Conservation (phyloP, 2,113 vertebrate species). For the Megaceryle maxima region DNA sequence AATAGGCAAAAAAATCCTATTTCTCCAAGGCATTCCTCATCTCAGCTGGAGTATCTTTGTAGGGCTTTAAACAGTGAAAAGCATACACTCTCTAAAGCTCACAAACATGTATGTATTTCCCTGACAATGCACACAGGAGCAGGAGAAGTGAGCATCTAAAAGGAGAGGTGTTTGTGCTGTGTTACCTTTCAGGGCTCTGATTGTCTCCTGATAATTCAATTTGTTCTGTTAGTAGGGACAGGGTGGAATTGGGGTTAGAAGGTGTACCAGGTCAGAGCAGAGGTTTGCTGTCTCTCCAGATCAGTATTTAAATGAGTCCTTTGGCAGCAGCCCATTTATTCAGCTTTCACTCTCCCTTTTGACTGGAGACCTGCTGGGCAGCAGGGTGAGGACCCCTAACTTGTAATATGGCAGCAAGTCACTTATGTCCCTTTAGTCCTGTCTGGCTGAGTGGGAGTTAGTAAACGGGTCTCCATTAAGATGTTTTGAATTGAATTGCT, state of each 20-base stretch:
- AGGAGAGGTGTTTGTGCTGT: not conserved
- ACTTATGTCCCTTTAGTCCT: not conserved
- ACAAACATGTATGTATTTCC: not conserved
- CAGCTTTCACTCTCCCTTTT: not conserved
- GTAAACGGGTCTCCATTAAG: not conserved
- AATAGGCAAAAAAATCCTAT: not conserved
- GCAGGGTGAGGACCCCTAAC: not conserved
- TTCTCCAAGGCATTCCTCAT: not conserved
- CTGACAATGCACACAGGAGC: not conserved
- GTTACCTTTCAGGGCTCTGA: not conserved
- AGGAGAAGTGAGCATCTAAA: not conserved
- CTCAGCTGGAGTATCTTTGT: not conserved
- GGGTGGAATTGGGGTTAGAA: not conserved
- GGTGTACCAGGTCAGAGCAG: not conserved
- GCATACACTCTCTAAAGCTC: not conserved
- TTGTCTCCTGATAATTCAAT: not conserved
- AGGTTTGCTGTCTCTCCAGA: not conserved
- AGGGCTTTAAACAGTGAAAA: not conserved
- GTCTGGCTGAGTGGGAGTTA: not conserved
- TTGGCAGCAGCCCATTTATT: not conserved
- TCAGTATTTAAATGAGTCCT: conserved; percentile 4
- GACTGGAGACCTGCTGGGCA: not conserved
- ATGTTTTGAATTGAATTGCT: not conserved
- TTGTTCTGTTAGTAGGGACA: not conserved
- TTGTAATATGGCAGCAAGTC: not conserved